Evolutionary conservation across 2,113 vertebrate species (phyloP), one percentile per base, ranked within the genome.

Genomic region (Psilopsiagon aurifrons): DNA sequence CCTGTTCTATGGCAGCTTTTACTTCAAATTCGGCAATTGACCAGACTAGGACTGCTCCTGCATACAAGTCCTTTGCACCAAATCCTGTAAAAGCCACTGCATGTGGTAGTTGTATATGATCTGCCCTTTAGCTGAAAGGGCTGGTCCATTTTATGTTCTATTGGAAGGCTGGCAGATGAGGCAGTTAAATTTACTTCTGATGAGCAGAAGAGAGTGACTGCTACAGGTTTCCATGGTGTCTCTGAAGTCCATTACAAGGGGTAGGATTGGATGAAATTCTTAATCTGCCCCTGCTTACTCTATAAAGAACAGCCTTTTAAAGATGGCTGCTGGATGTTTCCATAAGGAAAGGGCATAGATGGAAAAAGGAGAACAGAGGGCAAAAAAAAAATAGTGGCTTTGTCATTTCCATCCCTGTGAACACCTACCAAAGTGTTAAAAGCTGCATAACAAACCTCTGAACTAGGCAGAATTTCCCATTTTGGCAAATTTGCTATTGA

Each of bases 111-210:
- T 24, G 63, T 73, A 44, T 66, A 20, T 39, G 68, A 75, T 52
- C 51, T 86, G 76, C 80, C 66, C 69, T 90, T 88, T 73, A 83
- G 33, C 52, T 83, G 62, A 37, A 86, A 78, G 18, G 66, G n/a
- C 33, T 96, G 76, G 69, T 68, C 80, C 47, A 25, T 39, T 93
- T 83, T 90, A 78, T 75, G 29, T 68, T 83, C 55, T 84, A 19
- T 82, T 91, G 83, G 69, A 92, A 70, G 44, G n/a, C 44, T 46
- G 23, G 88, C 94, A 95, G 88, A 95, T 95, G 83, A 71, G 94
- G 79, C 55, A 81, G 73, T 95, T 94, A 92, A 88, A 86, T 96
- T 86, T 96, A 63, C 66, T 84, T 35, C 22, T 92, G 80, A 79
- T 69, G 15, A 70, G n/a, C 66, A 71, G 47, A 86, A 69, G 54